phyloP scores from a whole-genome alignment of 2,888 invertebrate genomes.

The Callyntrura guangdongensis region DNA sequence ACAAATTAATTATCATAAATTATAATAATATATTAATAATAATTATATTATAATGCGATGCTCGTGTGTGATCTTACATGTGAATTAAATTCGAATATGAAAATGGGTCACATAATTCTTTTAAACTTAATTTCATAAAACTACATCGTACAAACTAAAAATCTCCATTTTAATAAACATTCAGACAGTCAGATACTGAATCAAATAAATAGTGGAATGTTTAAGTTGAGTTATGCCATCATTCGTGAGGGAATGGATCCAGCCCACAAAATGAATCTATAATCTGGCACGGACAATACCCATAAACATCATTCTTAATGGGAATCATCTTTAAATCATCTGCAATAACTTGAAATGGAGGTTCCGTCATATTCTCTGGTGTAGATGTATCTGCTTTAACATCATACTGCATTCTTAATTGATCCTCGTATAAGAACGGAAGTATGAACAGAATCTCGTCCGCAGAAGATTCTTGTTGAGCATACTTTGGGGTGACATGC shows the following conservation, averaged over 20 bases:
- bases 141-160: too few relatives aligned
- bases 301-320: background rate
- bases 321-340: background rate
- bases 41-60: too few relatives aligned
- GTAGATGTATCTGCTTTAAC: too few relatives aligned
- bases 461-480: background rate
- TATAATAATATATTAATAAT: too few relatives aligned
- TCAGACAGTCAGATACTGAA: too few relatives aligned
- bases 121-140: too few relatives aligned
- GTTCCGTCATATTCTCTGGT: background rate
- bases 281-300: background rate
- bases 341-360: background rate
- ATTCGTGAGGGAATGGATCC: background rate
- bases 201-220: too few relatives aligned
- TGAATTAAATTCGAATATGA: too few relatives aligned
- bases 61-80: too few relatives aligned
- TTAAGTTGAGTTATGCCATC: background rate
- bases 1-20: background rate
- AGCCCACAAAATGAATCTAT: background rate
- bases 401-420: background rate
- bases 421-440: background rate
- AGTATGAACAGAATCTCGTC: background rate
- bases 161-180: too few relatives aligned
- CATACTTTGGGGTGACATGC: background rate
- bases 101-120: too few relatives aligned